A percentile compares a stretch with the other conserved stretches of the same genome.
These are phyloP conservation scores for Marronus borbonicus DNA, from an alignment of 2,888 invertebrate species.

Conservation along the genomic window DNA sequence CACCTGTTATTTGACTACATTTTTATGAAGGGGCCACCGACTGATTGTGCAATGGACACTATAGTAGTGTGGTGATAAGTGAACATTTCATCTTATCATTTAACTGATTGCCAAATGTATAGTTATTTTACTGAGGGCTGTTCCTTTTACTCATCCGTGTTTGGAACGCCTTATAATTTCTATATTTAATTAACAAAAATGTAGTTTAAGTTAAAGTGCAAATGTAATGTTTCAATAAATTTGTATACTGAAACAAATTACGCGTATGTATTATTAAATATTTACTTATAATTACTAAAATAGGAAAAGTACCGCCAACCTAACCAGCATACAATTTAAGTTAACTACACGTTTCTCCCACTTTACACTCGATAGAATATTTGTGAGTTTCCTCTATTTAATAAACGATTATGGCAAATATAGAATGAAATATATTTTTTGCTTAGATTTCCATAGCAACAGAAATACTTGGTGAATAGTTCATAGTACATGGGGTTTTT, in stretches of 20 bases:
- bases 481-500: no score
- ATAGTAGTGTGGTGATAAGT: slow-evolving; percentile 56
- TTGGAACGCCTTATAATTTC: slow-evolving; percentile 39
- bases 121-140: slow-evolving; percentile 53
- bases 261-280: background rate
- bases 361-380: no score
- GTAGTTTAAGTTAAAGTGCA: slow-evolving; percentile 59
- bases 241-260: slow-evolving; percentile 59
- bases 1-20: slow-evolving; percentile 40
- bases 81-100: slow-evolving; percentile 53
- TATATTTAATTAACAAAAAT: slow-evolving; percentile 54
- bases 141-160: slow-evolving; percentile 42
- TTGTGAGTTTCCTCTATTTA: no score
- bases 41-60: slow-evolving; percentile 58
- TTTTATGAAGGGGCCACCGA: slow-evolving; percentile 54
- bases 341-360: no score
- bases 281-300: no score
- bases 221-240: slow-evolving; percentile 64
- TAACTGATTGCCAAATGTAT: slow-evolving; percentile 58
- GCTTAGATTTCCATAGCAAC: no score
- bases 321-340: no score
- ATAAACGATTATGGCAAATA: no score
- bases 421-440: no score
- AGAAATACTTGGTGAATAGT: no score
- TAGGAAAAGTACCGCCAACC: no score